Evolutionary conservation across 2,888 invertebrate genomes (phyloP).

Genomic region (Matsumyia berberina): DNA sequence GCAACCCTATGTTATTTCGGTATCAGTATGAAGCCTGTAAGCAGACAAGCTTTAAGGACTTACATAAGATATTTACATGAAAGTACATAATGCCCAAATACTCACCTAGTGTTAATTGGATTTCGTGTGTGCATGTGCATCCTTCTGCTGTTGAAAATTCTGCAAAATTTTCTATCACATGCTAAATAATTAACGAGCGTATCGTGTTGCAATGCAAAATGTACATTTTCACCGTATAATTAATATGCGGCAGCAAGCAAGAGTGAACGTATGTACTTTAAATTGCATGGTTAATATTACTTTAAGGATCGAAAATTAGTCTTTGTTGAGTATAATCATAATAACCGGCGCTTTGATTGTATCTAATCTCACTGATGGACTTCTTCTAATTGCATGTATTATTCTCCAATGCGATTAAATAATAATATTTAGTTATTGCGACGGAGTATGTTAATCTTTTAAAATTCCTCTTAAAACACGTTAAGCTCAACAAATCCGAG

Average conservation of each 20-base stretch:
- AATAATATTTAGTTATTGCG: too few species aligned
- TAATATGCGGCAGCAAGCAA: conserved; percentile 37
- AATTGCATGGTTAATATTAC: conserved; percentile 27
- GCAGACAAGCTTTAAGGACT: conserved; percentile 15
- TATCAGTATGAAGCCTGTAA: not conserved
- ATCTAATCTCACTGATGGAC: conserved; percentile 8
- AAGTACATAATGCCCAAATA: conserved; percentile 2
- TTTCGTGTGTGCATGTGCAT: conserved; percentile 6
- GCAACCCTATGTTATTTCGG: conserved; percentile 9
- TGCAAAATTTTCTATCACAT: conserved; percentile 27
- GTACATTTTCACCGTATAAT: conserved; percentile 38
- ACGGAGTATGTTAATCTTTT: too few species aligned
- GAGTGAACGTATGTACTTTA: conserved; percentile 26
- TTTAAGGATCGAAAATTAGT: conserved; percentile 23
- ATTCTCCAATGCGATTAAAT: not conserved
- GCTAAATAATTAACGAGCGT: conserved; percentile 40
- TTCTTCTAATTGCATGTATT: conserved; percentile 13
- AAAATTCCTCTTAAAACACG: too few species aligned
- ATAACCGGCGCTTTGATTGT: not conserved
- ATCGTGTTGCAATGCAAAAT: conserved; percentile 30
- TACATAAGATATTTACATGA: conserved; percentile 8
- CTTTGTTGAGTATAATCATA: conserved; percentile 18
- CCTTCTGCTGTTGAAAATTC: conserved; percentile 8
- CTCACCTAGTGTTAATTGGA: conserved; percentile 41
- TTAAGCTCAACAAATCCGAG: too few species aligned